phyloP scores from a whole-genome alignment of 2,888 invertebrate species.

The Drosophila gaucha region DNA sequence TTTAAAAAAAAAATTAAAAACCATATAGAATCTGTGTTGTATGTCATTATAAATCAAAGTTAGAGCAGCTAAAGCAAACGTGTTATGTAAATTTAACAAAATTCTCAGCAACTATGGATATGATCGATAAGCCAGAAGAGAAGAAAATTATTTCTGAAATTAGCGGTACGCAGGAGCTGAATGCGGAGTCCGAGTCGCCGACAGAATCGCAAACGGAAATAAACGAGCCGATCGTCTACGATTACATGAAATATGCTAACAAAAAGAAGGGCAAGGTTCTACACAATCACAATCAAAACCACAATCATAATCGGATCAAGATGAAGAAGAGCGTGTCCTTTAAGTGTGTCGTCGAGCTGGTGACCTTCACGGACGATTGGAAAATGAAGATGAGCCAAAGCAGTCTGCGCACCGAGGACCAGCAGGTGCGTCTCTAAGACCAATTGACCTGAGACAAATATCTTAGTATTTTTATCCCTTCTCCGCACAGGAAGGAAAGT shows the following conservation, averaged over 20 bases:
- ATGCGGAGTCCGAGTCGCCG: background rate
- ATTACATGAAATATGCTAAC: constrained; percentile 64
- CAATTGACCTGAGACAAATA: no score
- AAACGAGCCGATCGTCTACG: constrained; percentile 44
- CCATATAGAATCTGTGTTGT: background rate
- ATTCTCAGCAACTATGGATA: constrained; percentile 27
- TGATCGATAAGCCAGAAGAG: background rate
- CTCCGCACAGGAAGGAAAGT: constrained; percentile 34
- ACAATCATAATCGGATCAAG: constrained; percentile 4
- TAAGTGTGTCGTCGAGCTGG: constrained; percentile 52
- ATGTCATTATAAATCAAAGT: constrained; percentile 2
- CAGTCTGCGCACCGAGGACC: constrained; percentile 54
- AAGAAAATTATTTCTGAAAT: background rate
- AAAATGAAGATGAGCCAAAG: constrained; percentile 38
- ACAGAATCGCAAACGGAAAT: constrained; percentile 1
- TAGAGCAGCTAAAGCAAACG: background rate
- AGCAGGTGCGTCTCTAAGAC: constrained; percentile 55
- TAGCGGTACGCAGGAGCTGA: constrained; percentile 1
- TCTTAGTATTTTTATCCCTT: no score
- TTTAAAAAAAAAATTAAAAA: no score
- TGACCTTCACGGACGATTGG: constrained; percentile 59
- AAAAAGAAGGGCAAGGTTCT: constrained; percentile 33
- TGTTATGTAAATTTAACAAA: constrained; percentile 18
- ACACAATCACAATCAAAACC: background rate
- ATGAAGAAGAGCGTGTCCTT: constrained; percentile 47